Conservation (phyloP, 2,888 invertebrate genomes). For the Luperina testacea region DNA sequence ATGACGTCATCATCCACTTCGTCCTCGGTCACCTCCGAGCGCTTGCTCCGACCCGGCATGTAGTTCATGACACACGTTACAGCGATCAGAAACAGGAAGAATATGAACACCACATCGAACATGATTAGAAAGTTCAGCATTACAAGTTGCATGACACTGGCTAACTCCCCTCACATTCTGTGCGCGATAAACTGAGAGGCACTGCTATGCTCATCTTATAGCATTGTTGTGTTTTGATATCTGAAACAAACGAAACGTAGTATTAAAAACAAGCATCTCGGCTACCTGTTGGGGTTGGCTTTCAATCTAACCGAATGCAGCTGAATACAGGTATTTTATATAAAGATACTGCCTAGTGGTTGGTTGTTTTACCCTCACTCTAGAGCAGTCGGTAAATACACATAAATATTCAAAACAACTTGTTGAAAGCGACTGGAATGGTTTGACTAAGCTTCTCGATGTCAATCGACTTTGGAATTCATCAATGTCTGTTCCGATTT, state of each 20-base stretch:
- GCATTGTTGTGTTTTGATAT: slow-evolving; percentile 59
- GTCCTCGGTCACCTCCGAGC: slow-evolving; percentile 87
- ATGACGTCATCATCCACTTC: slow-evolving; percentile 88
- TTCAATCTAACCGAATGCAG: no score
- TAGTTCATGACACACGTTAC: slow-evolving; percentile 96
- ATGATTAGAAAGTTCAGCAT: slow-evolving; percentile 96
- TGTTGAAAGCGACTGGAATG: slow-evolving; percentile 12
- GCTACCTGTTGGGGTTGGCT: no score
- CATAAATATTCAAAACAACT: slow-evolving; percentile 6
- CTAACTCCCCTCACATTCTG: slow-evolving; percentile 83
- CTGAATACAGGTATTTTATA: no score
- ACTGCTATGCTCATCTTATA: slow-evolving; percentile 61
- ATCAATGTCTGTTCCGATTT: slow-evolving; percentile 45
- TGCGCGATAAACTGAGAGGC: slow-evolving; percentile 63
- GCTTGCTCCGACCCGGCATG: slow-evolving; percentile 91
- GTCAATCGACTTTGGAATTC: slow-evolving; percentile 36
- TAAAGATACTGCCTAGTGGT: neutral
- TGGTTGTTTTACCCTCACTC: neutral
- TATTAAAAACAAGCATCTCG: neutral
- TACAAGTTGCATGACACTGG: slow-evolving; percentile 93
- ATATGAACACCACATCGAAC: slow-evolving; percentile 96
- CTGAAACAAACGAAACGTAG: slow-evolving; percentile 66
- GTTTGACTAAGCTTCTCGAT: slow-evolving; percentile 23
- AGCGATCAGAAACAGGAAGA: slow-evolving; percentile 95
- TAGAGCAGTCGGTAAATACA: neutral